A percentile compares a stretch with the other conserved stretches of the same genome.
These are phyloP conservation scores for Cephus pygmeus DNA, from an alignment of 2,888 invertebrate genomes.

Conservation along the genomic window DNA sequence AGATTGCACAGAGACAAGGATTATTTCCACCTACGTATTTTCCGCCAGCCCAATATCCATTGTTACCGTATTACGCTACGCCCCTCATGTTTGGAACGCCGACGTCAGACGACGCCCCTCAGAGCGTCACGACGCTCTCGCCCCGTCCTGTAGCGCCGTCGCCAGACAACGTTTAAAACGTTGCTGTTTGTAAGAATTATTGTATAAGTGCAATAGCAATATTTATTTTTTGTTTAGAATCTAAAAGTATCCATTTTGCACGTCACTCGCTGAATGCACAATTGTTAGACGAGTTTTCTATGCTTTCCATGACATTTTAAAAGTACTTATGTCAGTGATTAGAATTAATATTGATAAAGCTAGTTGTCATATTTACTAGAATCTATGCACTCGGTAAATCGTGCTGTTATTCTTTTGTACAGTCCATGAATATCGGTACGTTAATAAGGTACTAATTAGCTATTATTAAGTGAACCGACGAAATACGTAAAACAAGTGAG, in stretches of 20 bases:
- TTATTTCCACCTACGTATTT: constrained; percentile 79
- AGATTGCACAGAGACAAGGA: constrained; percentile 89
- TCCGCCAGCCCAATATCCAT: constrained; percentile 73
- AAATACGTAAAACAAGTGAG: neutral
- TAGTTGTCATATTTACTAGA: neutral
- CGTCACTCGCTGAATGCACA: neutral
- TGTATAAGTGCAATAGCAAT: neutral
- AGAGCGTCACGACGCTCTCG: constrained; percentile 38
- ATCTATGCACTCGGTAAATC: neutral
- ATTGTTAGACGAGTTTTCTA: neutral
- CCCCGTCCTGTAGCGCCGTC: constrained; percentile 39
- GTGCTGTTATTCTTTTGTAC: neutral
- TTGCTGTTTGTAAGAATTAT: neutral
- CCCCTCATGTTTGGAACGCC: constrained; percentile 73
- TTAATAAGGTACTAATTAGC: neutral
- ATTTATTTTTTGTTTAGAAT: neutral
- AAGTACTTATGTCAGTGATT: neutral
- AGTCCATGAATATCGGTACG: neutral
- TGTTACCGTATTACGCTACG: constrained; percentile 73
- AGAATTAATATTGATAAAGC: neutral
- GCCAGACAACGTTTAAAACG: constrained; percentile 30
- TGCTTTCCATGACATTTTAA: neutral
- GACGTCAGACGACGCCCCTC: constrained; percentile 63
- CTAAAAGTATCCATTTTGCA: neutral
- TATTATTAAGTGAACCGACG: neutral